Evolutionary conservation across 2,888 invertebrate genomes (phyloP).

Genomic region (Drosophila flavopinicola): DNA sequence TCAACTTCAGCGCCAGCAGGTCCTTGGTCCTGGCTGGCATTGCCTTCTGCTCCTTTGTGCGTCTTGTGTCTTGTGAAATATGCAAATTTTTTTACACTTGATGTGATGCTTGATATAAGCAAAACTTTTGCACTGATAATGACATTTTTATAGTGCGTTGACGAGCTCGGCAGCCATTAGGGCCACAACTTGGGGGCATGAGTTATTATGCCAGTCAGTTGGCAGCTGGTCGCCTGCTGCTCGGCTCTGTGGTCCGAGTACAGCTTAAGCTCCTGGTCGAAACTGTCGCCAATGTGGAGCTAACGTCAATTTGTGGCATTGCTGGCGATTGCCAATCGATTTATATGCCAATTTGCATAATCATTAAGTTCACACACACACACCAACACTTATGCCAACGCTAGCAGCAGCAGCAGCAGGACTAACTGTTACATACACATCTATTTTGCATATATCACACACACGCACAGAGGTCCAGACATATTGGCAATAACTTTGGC

Average conservation of each 20-base stretch:
- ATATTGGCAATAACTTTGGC: constrained; percentile 68
- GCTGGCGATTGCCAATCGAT: constrained; percentile 68
- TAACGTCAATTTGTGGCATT: constrained; percentile 60
- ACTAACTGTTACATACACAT: constrained; percentile 44
- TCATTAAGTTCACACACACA: constrained; percentile 65
- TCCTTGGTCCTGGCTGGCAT: constrained; percentile 12
- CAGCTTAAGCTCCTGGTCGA: constrained; percentile 14
- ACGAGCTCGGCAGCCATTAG: constrained; percentile 68
- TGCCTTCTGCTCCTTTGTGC: constrained; percentile 12
- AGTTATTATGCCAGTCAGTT: constrained; percentile 31
- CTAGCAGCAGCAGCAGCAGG: background rate
- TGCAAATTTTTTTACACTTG: constrained; percentile 56
- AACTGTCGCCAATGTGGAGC: constrained; percentile 48
- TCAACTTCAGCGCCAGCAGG: constrained; percentile 66
- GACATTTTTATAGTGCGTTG: constrained; percentile 79
- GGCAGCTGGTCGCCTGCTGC: constrained; percentile 11
- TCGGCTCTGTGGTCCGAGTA: background rate
- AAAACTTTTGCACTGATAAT: constrained; percentile 75
- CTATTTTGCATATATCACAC: constrained; percentile 49
- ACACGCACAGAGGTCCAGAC: constrained; percentile 19
- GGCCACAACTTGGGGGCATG: constrained; percentile 34
- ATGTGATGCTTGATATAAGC: constrained; percentile 68
- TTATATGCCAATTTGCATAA: constrained; percentile 77
- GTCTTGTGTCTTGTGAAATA: constrained; percentile 57
- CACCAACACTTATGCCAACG: constrained; percentile 9